These are phyloP conservation scores for Rotaria socialis DNA, from an alignment of 2,888 invertebrate genomes.

Conservation along the genomic window DNA sequence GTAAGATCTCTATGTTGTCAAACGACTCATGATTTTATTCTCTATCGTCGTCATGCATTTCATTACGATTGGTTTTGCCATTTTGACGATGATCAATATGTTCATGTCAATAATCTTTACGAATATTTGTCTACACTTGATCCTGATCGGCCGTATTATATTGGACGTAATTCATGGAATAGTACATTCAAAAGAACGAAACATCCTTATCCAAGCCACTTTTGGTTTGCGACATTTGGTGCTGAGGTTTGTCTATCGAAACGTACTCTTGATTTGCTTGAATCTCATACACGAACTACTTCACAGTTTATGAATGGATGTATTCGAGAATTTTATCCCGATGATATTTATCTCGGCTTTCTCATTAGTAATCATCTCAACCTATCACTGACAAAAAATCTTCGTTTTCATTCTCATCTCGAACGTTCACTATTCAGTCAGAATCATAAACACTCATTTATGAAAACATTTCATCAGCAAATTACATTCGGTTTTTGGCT, in stretches of 20 bases:
- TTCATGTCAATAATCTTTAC: constrained; percentile 81
- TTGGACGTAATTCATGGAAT: constrained; percentile 1
- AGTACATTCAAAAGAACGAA: not conserved
- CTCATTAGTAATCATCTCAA: not conserved
- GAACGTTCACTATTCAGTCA: not conserved
- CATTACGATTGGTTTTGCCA: constrained; percentile 83
- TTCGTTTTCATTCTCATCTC: not conserved
- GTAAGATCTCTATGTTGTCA: constrained; percentile 88
- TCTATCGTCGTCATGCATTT: constrained; percentile 8
- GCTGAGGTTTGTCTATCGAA: constrained; percentile 77
- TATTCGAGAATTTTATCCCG: not conserved
- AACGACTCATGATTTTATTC: constrained; percentile 68
- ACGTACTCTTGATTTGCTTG: not conserved
- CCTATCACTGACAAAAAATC: not conserved
- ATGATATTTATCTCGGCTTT: constrained; percentile 9
- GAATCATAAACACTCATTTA: not conserved
- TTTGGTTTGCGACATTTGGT: constrained; percentile 98
- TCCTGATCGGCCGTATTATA: not conserved
- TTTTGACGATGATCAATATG: constrained; percentile 97
- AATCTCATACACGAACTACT: not conserved
- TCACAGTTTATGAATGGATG: not conserved
- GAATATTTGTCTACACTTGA: constrained; percentile 52
- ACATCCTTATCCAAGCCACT: constrained; percentile 65
- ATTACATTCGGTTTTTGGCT: not conserved
- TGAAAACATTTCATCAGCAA: not conserved